Evolutionary conservation across 1,140 invertebrate genomes (phyloP).

Genomic region (Cryptotermes secundus): DNA sequence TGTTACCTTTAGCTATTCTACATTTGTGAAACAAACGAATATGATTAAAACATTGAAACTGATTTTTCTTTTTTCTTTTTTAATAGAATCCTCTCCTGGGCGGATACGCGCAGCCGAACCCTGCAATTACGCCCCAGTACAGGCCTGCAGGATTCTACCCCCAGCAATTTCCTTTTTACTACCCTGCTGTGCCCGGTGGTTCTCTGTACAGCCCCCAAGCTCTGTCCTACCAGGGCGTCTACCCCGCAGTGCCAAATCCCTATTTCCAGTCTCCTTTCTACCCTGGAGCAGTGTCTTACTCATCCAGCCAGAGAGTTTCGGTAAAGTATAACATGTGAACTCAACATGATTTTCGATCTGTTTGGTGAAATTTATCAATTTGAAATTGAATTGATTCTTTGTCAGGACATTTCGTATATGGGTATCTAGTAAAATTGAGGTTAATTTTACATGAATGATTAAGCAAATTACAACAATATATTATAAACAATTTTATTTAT

Average conservation of each 20-base stretch:
- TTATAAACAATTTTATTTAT: no score
- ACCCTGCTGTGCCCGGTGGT: background rate
- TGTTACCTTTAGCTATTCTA: no score
- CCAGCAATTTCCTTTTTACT: slow-evolving; percentile 21
- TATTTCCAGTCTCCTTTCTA: background rate
- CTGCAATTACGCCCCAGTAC: background rate
- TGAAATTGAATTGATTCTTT: background rate
- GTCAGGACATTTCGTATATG: no score
- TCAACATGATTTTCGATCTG: no score
- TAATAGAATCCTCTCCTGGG: background rate
- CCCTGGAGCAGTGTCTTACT: background rate
- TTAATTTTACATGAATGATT: no score
- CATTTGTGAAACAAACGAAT: background rate
- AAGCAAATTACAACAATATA: no score
- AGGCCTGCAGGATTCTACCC: slow-evolving; percentile 13
- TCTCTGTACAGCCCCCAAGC: background rate
- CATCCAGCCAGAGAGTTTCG: slow-evolving; percentile 24
- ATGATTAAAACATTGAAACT: background rate
- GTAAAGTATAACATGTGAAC: background rate
- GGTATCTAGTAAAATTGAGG: no score
- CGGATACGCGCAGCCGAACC: background rate
- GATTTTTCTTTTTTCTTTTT: background rate
- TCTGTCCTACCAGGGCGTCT: background rate
- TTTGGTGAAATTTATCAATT: background rate
- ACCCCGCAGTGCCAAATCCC: background rate